These are phyloP conservation scores for Lacerta agilis DNA, from an alignment of 2,797 vertebrate species.

Conservation along the genomic window DNA sequence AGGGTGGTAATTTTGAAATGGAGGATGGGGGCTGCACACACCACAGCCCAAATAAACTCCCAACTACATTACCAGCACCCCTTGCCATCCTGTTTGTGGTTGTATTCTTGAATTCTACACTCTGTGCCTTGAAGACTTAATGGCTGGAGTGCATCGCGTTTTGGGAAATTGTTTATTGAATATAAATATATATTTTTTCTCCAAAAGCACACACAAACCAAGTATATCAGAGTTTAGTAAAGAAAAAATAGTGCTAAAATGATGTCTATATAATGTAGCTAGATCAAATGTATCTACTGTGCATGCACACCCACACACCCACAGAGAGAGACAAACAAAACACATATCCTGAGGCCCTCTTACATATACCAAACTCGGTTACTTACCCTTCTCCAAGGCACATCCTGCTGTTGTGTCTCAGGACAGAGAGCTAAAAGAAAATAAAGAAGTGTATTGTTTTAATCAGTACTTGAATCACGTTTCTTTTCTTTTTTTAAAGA, in stretches of 20 bases:
- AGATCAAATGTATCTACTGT: neutral
- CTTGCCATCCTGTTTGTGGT: neutral
- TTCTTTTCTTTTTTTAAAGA: too few relatives aligned
- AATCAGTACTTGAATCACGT: accelerated
- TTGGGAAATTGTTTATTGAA: neutral
- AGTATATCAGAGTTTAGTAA: neutral
- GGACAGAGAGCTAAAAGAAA: conserved; percentile 86
- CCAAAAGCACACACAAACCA: neutral
- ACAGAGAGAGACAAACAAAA: neutral
- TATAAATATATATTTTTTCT: neutral
- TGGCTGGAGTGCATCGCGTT: neutral
- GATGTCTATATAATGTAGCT: neutral
- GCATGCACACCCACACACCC: neutral
- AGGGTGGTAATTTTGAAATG: neutral
- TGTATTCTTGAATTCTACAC: neutral
- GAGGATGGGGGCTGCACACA: neutral
- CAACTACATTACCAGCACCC: neutral
- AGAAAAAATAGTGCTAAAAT: neutral
- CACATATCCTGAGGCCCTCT: neutral
- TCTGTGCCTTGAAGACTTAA: neutral
- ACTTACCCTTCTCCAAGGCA: conserved; percentile 83
- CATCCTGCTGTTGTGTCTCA: conserved; percentile 91
- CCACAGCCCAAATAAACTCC: neutral
- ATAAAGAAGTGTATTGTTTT: conserved; percentile 34
- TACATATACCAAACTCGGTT: conserved; percentile 32